These are phyloP conservation scores for Amiota minor DNA, from an alignment of 2,888 invertebrate genomes.

Conservation along the genomic window DNA sequence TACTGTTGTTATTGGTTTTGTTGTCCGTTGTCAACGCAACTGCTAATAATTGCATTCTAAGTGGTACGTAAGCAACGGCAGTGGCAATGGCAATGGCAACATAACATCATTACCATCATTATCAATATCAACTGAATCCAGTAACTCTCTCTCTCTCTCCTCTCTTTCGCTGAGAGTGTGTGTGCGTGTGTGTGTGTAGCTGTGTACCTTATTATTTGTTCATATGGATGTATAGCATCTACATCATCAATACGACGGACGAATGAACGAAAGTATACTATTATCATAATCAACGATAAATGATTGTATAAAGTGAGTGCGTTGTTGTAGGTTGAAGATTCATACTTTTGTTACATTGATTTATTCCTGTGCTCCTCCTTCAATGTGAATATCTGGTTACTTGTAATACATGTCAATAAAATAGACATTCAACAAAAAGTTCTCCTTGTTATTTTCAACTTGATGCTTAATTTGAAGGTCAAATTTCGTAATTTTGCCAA, in stretches of 20 bases:
- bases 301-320: background rate
- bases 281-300: background rate
- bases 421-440: too few species aligned
- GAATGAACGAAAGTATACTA: background rate
- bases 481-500: too few species aligned
- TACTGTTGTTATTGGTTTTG: slow-evolving; percentile 29
- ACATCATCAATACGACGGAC: background rate
- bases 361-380: slow-evolving; percentile 1
- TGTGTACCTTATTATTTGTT: slow-evolving; percentile 18
- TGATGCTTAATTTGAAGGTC: too few species aligned
- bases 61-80: background rate
- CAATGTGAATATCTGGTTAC: slow-evolving; percentile 30
- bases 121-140: slow-evolving; percentile 14
- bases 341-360: background rate
- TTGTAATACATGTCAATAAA: too few species aligned
- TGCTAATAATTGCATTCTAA: slow-evolving; percentile 12
- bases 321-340: background rate
- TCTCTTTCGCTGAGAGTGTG: too few species aligned
- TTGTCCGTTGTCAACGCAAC: slow-evolving; percentile 5
- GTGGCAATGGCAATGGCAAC: background rate
- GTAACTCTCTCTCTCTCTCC: slow-evolving; percentile 10
- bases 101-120: slow-evolving; percentile 17
- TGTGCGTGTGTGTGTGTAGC: too few species aligned
- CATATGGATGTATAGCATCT: slow-evolving; percentile 29
- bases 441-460: too few species aligned